Evolutionary conservation across 1,140 invertebrate genomes (phyloP), one percentile per base, ranked within the genome.

Genomic region (Radopholus similis): DNA sequence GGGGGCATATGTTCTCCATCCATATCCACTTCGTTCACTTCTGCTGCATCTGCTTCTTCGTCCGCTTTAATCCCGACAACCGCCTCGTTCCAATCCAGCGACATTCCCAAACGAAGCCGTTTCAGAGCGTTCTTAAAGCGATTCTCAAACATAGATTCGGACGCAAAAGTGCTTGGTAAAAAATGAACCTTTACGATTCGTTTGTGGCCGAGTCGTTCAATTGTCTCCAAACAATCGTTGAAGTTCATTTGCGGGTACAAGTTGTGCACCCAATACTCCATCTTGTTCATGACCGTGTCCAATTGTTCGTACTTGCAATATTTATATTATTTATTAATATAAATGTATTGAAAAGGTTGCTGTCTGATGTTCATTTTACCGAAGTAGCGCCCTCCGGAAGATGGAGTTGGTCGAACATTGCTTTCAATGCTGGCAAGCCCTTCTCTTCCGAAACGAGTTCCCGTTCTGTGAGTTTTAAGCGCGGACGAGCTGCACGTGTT

Each of bases 251-350:
- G 44, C 13, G 68, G 68, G 28, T 40, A 70, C 38, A 70, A 57
- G 44, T 49, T 56, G 47, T 70, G 68, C 18, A 53, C 68, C 68
- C 68, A 70, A 47, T 49, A 70, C 37, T 70, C 68, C 68, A 70
- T 70, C 35, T 70, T 73, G 1, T 56, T 57, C 30, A 70, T 30
- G 28, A 70, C n/a, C 13, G 23, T n/a, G 15, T 66, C 18, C 49
- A 70, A 15, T 28, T 62, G 56, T 32, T 72, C 59, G 34, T 70
- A 70, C 68, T 70, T n/a, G 51, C 57, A 73, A 71, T 18, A 54
- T 35, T 44, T 6, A 37, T n/a, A n/a, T n/a, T n/a, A 58, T 28
- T 15, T 18, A 47, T 60, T 30, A 38, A 64, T 32, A 64, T 9
- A 15, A 30, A 53, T 1, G 4, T 23, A 32, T 60, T n/a, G 18